Evolutionary conservation across 2,888 invertebrate species (phyloP), one percentile per base, ranked within the genome.

Genomic region (Tryphoninae sp.): DNA sequence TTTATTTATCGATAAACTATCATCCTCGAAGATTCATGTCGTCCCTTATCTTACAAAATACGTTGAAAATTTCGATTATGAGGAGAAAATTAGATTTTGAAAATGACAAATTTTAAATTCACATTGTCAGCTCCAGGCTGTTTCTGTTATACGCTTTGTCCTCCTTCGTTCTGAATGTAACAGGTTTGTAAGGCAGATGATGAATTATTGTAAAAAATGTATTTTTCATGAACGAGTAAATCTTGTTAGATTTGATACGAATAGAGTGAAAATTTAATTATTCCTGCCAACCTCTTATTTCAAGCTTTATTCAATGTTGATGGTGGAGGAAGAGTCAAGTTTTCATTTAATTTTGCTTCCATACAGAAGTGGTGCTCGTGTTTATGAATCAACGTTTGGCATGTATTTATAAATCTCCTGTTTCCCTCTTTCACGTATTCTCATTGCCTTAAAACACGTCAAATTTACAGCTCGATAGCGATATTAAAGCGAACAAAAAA

Each of bases 251-350:
- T 42, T 55, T 23, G 58, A 23, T 51, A 65, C 9, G 2, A 0
- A 19, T 13, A 13, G 22, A 22, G 2, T 7, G 58, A 26, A 59
- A 72, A 72, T 72, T 61, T 13, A 72, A 61, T 72, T 75, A 6
- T 26, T 26, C 11, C 6, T 3, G 9, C 11, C 11, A 45, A 13
- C 9, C 11, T 45, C 9, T 45, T 45, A 45, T 45, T 45, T 3
- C 9, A 3, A 13, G 45, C 13, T 45, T 45, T 45, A 45, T 45
- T 45, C 45, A 45, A 45, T 13, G 11, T 45, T 33, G 3, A 45
- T 45, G 11, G 45, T 3, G 45, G 3, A 45, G 45, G 45, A 13
- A 45, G 45, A 11, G 3, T 13, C 11, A 45, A 13, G 45, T 45
- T 4, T 33, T 45, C 11, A 45, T 45, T 45, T 13, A 45, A 45